These are phyloP conservation scores for Falco novaeseelandiae DNA, from an alignment of 2,797 vertebrate species.

Conservation along the genomic window DNA sequence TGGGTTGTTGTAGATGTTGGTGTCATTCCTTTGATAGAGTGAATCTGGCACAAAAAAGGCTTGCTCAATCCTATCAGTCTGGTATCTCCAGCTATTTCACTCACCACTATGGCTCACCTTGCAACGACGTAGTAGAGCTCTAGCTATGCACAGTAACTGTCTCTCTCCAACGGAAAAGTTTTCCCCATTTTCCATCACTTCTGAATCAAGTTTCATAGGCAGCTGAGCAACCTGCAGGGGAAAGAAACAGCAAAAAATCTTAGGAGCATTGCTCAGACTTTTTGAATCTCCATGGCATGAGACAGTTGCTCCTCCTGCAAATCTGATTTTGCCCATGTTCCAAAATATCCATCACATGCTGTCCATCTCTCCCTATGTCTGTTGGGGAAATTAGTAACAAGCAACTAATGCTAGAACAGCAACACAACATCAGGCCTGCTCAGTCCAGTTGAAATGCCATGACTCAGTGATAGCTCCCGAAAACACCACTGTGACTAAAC, in stretches of 20 bases:
- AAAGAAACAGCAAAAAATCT: neutral
- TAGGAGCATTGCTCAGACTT: neutral
- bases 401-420: neutral
- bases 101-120: slow-evolving; percentile 76
- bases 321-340: neutral
- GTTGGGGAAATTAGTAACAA: neutral
- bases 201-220: slow-evolving; percentile 90
- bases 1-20: neutral
- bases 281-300: neutral
- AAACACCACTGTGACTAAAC: neutral
- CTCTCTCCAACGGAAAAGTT: slow-evolving; percentile 93
- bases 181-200: slow-evolving; percentile 92
- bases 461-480: neutral
- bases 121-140: slow-evolving; percentile 87
- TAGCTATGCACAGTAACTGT: slow-evolving; percentile 89
- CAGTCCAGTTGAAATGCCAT: neutral
- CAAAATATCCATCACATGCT: neutral
- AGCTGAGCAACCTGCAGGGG: slow-evolving; percentile 84
- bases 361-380: neutral
- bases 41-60: neutral
- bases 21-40: neutral
- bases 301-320: neutral
- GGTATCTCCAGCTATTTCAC: neutral
- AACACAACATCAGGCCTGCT: neutral
- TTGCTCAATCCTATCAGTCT: neutral